A percentile compares a stretch with the other conserved stretches of the same genome.
phyloP scores from a whole-genome alignment of 2,113 vertebrate species.

The Poeciliopsis retropinna region DNA sequence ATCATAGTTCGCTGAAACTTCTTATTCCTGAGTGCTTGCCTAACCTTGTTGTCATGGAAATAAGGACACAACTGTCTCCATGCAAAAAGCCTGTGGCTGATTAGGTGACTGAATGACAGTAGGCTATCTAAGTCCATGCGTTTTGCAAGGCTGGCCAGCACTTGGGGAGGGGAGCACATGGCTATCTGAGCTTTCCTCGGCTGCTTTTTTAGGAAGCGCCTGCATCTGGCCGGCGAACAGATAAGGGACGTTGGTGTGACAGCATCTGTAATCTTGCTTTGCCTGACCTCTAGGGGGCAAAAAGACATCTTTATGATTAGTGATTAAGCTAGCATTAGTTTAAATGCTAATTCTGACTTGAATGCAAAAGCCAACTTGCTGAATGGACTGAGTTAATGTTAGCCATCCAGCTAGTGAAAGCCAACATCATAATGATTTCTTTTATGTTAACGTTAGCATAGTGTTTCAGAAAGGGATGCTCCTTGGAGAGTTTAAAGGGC shows the following conservation, averaged over 20 bases:
- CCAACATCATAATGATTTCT: too few species aligned
- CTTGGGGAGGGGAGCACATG: constrained; percentile 23
- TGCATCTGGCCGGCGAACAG: constrained; percentile 15
- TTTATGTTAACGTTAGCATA: too few species aligned
- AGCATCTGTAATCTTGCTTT: background rate
- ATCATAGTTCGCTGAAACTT: background rate
- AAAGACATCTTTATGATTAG: constrained; percentile 19
- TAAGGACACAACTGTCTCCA: constrained; percentile 39
- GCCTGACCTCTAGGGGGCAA: constrained; percentile 54
- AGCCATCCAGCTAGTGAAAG: too few species aligned
- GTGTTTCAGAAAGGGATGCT: background rate
- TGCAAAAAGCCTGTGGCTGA: constrained; percentile 51
- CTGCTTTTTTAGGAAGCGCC: constrained; percentile 3
- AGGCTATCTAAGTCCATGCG: constrained; percentile 37
- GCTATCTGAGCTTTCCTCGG: constrained; percentile 3
- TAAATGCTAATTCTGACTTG: too few species aligned
- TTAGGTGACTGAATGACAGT: constrained; percentile 48
- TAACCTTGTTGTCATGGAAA: constrained; percentile 31
- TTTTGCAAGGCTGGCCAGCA: constrained; percentile 28
- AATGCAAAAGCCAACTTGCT: too few species aligned
- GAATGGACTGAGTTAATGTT: too few species aligned
- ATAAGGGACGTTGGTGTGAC: constrained; percentile 4
- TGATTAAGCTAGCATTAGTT: background rate
- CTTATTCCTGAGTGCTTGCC: constrained; percentile 13
- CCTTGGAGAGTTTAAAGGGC: background rate